Percentiles rank a stretch among this genome's conserved stretches.
Evolutionary conservation across 1,140 invertebrate genomes (phyloP).

Genomic region (Pissodes strobi): DNA sequence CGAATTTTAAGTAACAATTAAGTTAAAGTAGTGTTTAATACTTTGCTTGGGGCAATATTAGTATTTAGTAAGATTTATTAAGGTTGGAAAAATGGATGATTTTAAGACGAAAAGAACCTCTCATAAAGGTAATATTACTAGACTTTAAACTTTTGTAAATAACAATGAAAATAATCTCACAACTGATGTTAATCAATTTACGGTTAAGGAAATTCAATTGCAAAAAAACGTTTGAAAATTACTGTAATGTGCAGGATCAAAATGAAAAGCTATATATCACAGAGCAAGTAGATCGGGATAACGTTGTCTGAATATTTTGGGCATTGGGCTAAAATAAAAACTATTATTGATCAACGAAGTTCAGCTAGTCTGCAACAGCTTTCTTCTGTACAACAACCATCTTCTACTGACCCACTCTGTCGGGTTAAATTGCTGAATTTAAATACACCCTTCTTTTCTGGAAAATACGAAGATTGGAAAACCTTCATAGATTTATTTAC

Average conservation of each 20-base stretch:
- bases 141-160: neutral
- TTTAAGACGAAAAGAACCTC: neutral
- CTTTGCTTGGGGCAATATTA: no score
- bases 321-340: neutral
- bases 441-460: neutral
- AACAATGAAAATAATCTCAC: slow-evolving; percentile 7
- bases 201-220: neutral
- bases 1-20: no score
- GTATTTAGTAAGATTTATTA: no score
- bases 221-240: neutral
- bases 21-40: no score
- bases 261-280: neutral
- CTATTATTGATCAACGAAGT: neutral
- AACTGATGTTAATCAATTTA: neutral
- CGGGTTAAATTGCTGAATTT: neutral
- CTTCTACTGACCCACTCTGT: neutral
- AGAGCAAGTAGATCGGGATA: neutral
- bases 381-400: neutral
- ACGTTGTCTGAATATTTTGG: neutral
- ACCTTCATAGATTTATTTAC: slow-evolving; percentile 10
- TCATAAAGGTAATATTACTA: neutral
- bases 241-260: neutral
- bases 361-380: neutral
- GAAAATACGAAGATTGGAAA: slow-evolving; percentile 9
- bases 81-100: no score